Evolutionary conservation across 2,797 vertebrate genomes (phyloP).

Genomic region (Megaceryle alcyon): DNA sequence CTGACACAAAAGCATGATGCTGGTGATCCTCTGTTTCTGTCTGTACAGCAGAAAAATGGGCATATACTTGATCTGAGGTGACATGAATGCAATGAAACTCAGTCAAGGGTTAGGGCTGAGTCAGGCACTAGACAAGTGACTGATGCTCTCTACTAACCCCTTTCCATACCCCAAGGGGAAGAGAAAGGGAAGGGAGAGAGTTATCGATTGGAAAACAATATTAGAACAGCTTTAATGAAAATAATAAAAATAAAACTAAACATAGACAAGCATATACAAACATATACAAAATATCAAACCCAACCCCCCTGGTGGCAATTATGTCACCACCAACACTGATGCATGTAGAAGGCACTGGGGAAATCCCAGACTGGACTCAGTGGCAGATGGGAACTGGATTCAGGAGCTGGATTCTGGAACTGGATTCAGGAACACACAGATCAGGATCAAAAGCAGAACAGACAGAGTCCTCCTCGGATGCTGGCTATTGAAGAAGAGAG

Average conservation of each 20-base stretch:
- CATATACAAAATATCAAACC: not conserved
- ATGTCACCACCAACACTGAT: not conserved
- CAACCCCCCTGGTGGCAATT: not conserved
- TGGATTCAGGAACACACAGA: not conserved
- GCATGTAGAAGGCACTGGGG: not conserved
- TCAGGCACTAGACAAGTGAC: not conserved
- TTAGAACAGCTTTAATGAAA: not conserved
- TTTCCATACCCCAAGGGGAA: not conserved
- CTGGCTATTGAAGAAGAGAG: not conserved
- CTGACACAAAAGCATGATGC: not conserved
- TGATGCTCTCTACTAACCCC: not conserved
- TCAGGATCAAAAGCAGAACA: not conserved
- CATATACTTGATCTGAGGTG: not conserved
- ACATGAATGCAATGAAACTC: not conserved
- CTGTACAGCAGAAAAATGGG: not conserved
- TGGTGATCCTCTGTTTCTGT: not conserved
- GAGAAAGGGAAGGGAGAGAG: not conserved
- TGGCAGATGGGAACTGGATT: not conserved
- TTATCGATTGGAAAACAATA: not conserved
- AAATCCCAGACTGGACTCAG: not conserved
- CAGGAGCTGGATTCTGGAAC: not conserved
- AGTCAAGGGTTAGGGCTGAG: not conserved
- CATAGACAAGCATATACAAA: not conserved
- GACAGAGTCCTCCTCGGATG: not conserved
- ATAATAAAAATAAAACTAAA: not conserved